Percentiles rank a stretch among this genome's conserved stretches.
Evolutionary conservation across 2,797 vertebrate genomes (phyloP).

Genomic region (Eremophila alpestris): DNA sequence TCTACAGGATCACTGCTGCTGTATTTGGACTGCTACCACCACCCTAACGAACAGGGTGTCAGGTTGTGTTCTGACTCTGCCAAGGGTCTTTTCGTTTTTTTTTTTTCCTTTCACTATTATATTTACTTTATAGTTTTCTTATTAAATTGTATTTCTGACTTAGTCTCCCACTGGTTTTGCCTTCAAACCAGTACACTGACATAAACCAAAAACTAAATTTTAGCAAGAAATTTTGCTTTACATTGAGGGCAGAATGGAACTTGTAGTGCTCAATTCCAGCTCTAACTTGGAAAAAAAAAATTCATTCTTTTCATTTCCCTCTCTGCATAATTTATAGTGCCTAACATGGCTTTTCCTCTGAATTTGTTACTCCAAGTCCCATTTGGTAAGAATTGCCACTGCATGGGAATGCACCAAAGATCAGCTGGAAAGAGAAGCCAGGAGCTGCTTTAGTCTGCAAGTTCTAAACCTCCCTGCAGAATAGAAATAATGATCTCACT

Average conservation of each 20-base stretch:
- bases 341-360: not conserved
- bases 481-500: not conserved
- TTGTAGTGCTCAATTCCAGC: not conserved
- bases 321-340: not conserved
- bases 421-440: not conserved
- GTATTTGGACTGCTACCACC: too few species aligned
- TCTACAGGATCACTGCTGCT: too few species aligned
- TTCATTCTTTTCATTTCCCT: not conserved
- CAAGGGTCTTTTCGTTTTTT: too few species aligned
- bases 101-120: too few species aligned
- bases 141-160: too few species aligned
- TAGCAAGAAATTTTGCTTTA: not conserved
- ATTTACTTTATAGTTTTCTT: too few species aligned
- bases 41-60: too few species aligned
- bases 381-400: not conserved
- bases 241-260: not conserved
- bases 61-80: too few species aligned
- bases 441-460: not conserved
- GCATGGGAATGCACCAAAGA: not conserved
- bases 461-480: not conserved
- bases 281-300: not conserved
- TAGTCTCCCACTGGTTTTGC: too few species aligned
- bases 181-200: too few species aligned
- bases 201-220: constrained; percentile 3
- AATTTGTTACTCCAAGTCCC: not conserved